These are phyloP conservation scores for Cygnus buccinator DNA, from an alignment of 2,113 vertebrate genomes.

Conservation along the genomic window DNA sequence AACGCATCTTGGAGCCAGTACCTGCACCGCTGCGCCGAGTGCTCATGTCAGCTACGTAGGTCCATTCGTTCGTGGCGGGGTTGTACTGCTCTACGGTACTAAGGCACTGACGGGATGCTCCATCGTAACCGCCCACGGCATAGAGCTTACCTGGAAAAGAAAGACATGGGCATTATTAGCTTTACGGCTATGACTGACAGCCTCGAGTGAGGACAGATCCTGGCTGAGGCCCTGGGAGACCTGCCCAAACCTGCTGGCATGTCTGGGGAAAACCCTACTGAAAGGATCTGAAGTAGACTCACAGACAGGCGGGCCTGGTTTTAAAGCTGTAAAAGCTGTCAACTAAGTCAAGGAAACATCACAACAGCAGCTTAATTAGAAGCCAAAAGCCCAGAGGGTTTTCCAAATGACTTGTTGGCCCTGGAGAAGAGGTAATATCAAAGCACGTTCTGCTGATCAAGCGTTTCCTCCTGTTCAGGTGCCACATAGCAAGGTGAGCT, in stretches of 20 bases:
- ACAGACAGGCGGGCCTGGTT: fast-evolving
- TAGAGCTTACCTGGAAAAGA: conserved; percentile 89
- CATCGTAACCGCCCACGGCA: conserved; percentile 94
- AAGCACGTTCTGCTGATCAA: background rate
- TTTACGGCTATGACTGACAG: fast-evolving
- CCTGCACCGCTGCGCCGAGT: conserved; percentile 96
- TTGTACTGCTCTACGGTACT: conserved; percentile 95
- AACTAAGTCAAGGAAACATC: background rate
- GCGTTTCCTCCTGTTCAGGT: background rate
- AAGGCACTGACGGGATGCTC: conserved; percentile 94
- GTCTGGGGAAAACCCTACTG: background rate
- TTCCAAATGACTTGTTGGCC: background rate
- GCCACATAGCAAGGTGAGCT: background rate
- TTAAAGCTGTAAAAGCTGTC: background rate
- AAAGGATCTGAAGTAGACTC: background rate
- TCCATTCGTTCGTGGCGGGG: conserved; percentile 91
- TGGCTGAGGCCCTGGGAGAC: background rate
- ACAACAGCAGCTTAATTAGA: background rate
- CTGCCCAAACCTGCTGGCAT: background rate
- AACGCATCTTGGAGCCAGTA: conserved; percentile 7
- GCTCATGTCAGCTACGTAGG: conserved; percentile 93
- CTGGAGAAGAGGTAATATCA: background rate
- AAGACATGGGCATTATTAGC: background rate
- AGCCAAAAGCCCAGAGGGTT: background rate
- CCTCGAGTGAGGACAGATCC: background rate